Evolutionary conservation across 2,113 vertebrate species (phyloP).

Genomic region (Tyrannus savana): DNA sequence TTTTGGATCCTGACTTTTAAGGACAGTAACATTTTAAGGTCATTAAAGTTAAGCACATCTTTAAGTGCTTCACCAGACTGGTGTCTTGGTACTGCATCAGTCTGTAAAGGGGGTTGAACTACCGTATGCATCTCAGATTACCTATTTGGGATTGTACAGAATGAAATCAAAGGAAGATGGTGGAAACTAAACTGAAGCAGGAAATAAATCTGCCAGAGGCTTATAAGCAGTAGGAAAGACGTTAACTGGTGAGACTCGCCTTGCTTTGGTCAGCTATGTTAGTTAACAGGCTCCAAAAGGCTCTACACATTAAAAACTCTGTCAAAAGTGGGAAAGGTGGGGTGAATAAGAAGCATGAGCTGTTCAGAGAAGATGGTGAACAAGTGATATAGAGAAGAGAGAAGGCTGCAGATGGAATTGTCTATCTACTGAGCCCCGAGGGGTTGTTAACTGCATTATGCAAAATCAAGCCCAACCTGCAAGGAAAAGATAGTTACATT

Average conservation of each 20-base stretch:
- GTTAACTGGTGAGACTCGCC: not conserved
- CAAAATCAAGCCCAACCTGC: not conserved
- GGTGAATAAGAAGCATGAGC: not conserved
- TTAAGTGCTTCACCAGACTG: not conserved
- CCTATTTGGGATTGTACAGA: not conserved
- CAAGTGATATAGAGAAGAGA: not conserved
- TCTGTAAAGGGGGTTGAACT: not conserved
- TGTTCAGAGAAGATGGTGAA: not conserved
- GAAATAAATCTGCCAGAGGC: not conserved
- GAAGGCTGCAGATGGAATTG: not conserved
- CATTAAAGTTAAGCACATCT: not conserved
- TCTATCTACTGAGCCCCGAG: not conserved
- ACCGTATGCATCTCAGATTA: not conserved
- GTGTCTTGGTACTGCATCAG: not conserved
- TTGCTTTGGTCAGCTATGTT: not conserved
- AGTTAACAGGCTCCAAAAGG: not conserved
- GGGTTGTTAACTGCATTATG: not conserved
- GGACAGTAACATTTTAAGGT: not conserved
- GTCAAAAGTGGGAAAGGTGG: not conserved
- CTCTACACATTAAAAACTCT: not conserved
- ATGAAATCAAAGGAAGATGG: not conserved
- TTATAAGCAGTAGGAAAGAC: not conserved
- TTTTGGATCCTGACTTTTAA: not conserved
- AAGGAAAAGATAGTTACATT: not conserved
- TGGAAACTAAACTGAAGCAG: not conserved